A percentile compares a stretch with the other conserved stretches of the same genome.
Conservation (phyloP, 2,888 invertebrate species). For the Drosophila pegasa region DNA sequence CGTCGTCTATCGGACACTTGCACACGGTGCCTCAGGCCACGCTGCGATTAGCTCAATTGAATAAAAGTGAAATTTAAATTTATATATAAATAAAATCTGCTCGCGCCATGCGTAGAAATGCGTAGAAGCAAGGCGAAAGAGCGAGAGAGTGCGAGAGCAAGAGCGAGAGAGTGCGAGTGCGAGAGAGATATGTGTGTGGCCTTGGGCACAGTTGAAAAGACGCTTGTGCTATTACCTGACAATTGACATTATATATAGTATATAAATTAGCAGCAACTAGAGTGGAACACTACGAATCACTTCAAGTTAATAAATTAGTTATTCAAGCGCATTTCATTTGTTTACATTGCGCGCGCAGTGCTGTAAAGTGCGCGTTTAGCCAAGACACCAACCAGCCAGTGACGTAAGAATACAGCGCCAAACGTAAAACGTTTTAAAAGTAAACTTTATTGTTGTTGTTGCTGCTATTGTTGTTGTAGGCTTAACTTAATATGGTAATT, state of each 20-base stretch:
- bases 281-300: constrained; percentile 3
- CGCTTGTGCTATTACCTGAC: background rate
- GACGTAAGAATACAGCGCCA: constrained; percentile 26
- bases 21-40: constrained; percentile 58
- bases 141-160: constrained; percentile 1
- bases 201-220: constrained; percentile 18
- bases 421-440: constrained; percentile 20
- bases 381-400: constrained; percentile 45
- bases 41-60: constrained; percentile 25
- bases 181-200: constrained; percentile 26
- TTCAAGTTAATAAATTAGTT: constrained; percentile 7
- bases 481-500: constrained; percentile 67
- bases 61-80: constrained; percentile 62
- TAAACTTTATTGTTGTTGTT: constrained; percentile 14
- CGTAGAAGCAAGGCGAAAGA: constrained; percentile 29
- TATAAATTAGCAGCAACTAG: constrained; percentile 11
- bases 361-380: constrained; percentile 43
- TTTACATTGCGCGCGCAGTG: constrained; percentile 45
- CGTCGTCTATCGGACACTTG: constrained; percentile 61
- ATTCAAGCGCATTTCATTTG: constrained; percentile 25
- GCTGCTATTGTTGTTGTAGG: constrained; percentile 19
- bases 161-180: background rate
- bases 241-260: constrained; percentile 8
- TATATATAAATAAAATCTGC: constrained; percentile 31
- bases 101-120: constrained; percentile 48